Percentiles rank a stretch among this genome's conserved stretches.
Evolutionary conservation across 2,888 invertebrate genomes (phyloP).

Genomic region (Agrochola lota): DNA sequence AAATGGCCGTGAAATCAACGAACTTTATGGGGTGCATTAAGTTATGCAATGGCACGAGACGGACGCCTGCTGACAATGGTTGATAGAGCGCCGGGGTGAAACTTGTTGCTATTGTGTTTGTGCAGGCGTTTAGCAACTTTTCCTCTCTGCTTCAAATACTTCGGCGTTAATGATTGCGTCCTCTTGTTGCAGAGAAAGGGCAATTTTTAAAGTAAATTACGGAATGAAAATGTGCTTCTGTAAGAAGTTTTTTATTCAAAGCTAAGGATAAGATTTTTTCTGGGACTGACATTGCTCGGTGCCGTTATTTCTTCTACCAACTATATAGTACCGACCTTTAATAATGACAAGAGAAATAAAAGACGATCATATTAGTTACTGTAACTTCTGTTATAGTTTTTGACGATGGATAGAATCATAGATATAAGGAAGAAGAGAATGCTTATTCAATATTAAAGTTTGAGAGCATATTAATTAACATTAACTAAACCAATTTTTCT

Average conservation of each 20-base stretch:
- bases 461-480: too few relatives aligned
- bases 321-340: not conserved
- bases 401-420: not conserved
- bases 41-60: constrained; percentile 68
- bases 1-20: constrained; percentile 79
- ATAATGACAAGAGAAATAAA: not conserved
- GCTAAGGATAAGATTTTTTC: constrained; percentile 5
- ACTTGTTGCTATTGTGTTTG: constrained; percentile 76
- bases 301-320: not conserved
- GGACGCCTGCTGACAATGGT: constrained; percentile 69
- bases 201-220: constrained; percentile 29
- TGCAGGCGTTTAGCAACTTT: constrained; percentile 76
- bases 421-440: too few relatives aligned
- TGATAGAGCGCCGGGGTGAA: constrained; percentile 57
- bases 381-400: not conserved
- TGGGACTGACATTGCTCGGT: not conserved
- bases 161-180: constrained; percentile 53
- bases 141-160: constrained; percentile 47
- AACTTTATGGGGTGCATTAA: constrained; percentile 71
- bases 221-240: constrained; percentile 9
- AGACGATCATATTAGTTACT: not conserved
- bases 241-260: constrained; percentile 21
- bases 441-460: not conserved
- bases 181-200: constrained; percentile 31
- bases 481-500: not conserved